Conservation (phyloP, 2,888 invertebrate species). For the Cephalotes varians region DNA sequence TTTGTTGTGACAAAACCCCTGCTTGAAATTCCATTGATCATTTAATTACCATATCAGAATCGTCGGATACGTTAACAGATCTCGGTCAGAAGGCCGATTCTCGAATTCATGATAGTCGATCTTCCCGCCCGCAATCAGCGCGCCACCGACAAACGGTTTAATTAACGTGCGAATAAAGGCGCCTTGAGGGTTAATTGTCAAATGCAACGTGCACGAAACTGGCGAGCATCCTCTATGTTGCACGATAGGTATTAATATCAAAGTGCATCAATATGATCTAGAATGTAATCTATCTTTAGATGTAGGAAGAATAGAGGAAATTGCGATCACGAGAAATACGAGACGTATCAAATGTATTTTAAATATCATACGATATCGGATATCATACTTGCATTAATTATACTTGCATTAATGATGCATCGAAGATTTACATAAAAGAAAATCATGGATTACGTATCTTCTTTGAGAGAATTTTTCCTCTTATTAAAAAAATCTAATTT, state of each 20-base stretch:
- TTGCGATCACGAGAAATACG: not conserved
- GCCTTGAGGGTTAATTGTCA: slow-evolving; percentile 8
- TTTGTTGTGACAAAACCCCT: not conserved
- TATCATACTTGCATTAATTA: not conserved
- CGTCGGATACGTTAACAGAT: not conserved
- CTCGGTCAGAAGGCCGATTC: not conserved
- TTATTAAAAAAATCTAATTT: no score
- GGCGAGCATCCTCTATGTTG: not conserved
- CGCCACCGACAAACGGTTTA: slow-evolving; percentile 24
- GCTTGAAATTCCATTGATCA: slow-evolving; percentile 17
- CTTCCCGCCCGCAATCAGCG: slow-evolving; percentile 23
- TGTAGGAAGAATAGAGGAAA: not conserved
- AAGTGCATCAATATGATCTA: not conserved
- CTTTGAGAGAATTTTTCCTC: no score
- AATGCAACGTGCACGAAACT: not conserved
- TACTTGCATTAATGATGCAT: not conserved
- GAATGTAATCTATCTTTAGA: not conserved
- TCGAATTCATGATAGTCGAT: not conserved
- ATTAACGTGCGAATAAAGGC: slow-evolving; percentile 39
- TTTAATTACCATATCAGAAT: slow-evolving; percentile 15
- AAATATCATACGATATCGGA: not conserved
- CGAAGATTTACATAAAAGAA: not conserved
- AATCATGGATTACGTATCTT: not conserved
- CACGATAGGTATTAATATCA: slow-evolving; percentile 1
- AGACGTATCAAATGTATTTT: not conserved